A percentile compares a stretch with the other conserved stretches of the same genome.
Conservation (phyloP, 2,888 invertebrate genomes). For the Tachina lurida region DNA sequence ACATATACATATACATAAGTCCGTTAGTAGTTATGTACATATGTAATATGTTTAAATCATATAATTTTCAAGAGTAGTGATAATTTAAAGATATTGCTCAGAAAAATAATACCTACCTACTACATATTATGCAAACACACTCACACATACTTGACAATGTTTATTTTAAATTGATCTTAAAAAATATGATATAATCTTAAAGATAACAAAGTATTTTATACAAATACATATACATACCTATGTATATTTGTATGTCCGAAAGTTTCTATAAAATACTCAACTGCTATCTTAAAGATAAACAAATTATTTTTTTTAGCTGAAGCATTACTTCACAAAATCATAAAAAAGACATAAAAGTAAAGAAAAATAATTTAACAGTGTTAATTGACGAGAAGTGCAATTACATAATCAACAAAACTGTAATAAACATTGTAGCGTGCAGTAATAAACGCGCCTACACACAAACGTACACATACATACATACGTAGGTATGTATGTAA, state of each 20-base stretch:
- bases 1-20: too few relatives aligned
- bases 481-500: constrained; percentile 11
- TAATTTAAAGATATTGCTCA: too few relatives aligned
- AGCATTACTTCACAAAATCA: not conserved
- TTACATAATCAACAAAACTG: constrained; percentile 28
- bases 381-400: constrained; percentile 16
- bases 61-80: not conserved
- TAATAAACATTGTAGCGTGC: constrained; percentile 41
- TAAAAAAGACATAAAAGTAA: not conserved
- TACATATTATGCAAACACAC: constrained; percentile 1
- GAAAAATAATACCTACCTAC: not conserved
- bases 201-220: not conserved
- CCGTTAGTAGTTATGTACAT: too few relatives aligned
- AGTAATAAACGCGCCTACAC: not conserved
- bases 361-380: not conserved
- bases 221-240: not conserved
- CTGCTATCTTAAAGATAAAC: constrained; percentile 10
- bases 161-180: not conserved
- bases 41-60: too few relatives aligned
- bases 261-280: not conserved
- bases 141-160: not conserved
- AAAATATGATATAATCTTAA: not conserved
- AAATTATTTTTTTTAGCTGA: not conserved
- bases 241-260: too few relatives aligned
- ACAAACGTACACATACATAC: too few relatives aligned